Evolutionary conservation across 2,888 invertebrate genomes (phyloP).

Genomic region (Diabrotica balteata): DNA sequence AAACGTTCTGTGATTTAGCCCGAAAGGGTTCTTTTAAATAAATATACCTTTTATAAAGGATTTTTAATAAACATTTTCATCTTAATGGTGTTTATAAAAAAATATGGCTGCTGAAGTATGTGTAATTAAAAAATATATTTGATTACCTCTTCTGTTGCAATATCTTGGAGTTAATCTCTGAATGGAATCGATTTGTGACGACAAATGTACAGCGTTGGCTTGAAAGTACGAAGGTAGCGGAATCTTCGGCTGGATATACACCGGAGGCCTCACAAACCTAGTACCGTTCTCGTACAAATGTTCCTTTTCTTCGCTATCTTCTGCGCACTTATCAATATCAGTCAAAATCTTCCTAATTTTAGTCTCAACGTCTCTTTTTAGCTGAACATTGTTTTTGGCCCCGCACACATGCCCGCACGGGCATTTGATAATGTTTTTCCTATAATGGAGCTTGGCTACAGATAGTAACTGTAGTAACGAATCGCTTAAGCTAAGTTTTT

Average conservation of each 20-base stretch:
- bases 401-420: slow-evolving; percentile 67
- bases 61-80: no score
- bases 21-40: no score
- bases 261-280: slow-evolving; percentile 28
- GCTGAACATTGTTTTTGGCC: slow-evolving; percentile 38
- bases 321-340: slow-evolving; percentile 35
- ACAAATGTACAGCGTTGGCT: slow-evolving; percentile 28
- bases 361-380: slow-evolving; percentile 40
- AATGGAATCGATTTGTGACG: slow-evolving; percentile 48
- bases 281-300: slow-evolving; percentile 30
- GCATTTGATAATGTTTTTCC: slow-evolving; percentile 60
- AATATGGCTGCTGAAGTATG: no score
- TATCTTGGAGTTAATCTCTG: slow-evolving; percentile 56
- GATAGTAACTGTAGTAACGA: slow-evolving; percentile 65
- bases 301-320: slow-evolving; percentile 36
- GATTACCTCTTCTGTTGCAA: slow-evolving; percentile 57
- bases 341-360: slow-evolving; percentile 39
- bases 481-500: slow-evolving; percentile 47
- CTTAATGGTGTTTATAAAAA: no score
- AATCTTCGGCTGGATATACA: slow-evolving; percentile 36
- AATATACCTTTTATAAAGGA: no score
- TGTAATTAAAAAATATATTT: background rate
- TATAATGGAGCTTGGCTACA: slow-evolving; percentile 62
- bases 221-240: slow-evolving; percentile 30
- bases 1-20: no score